Conservation (phyloP, 2,888 invertebrate species). For the Philereme transversata region DNA sequence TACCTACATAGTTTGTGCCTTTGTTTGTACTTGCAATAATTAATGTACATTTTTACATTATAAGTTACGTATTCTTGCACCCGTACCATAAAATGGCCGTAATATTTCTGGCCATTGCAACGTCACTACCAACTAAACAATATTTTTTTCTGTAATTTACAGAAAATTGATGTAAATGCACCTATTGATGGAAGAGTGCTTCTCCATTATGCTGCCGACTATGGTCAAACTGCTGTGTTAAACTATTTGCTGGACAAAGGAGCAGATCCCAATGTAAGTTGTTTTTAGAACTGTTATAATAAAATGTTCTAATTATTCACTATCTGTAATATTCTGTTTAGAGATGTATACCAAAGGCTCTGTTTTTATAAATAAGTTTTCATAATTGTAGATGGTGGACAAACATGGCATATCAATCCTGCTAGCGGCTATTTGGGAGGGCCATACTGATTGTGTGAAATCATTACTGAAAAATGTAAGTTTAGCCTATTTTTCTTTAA, state of each 20-base stretch:
- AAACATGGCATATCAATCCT: conserved; percentile 98
- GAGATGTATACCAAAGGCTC: neutral
- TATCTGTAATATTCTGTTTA: neutral
- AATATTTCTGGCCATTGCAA: too few species aligned
- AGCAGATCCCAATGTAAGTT: conserved; percentile 94
- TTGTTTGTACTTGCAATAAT: too few species aligned
- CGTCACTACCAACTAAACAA: neutral
- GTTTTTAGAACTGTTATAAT: neutral
- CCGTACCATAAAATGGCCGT: too few species aligned
- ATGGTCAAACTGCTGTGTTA: conserved; percentile 95
- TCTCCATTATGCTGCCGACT: conserved; percentile 97
- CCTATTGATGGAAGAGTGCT: conserved; percentile 95
- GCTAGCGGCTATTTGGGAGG: conserved; percentile 98
- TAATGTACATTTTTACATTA: too few species aligned
- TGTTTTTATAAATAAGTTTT: neutral
- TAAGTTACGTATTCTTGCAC: too few species aligned
- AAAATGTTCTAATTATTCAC: neutral
- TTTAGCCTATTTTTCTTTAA: neutral
- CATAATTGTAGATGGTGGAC: conserved; percentile 89
- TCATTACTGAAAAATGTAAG: conserved; percentile 93
- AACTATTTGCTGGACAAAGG: conserved; percentile 94
- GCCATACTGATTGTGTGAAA: conserved; percentile 95
- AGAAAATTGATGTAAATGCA: conserved; percentile 94
- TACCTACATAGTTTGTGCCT: too few species aligned
- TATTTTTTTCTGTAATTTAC: conserved; percentile 36